A percentile compares a stretch with the other conserved stretches of the same genome.
Evolutionary conservation across 2,113 vertebrate genomes (phyloP).

Genomic region (Plecturocebus donacophilus): DNA sequence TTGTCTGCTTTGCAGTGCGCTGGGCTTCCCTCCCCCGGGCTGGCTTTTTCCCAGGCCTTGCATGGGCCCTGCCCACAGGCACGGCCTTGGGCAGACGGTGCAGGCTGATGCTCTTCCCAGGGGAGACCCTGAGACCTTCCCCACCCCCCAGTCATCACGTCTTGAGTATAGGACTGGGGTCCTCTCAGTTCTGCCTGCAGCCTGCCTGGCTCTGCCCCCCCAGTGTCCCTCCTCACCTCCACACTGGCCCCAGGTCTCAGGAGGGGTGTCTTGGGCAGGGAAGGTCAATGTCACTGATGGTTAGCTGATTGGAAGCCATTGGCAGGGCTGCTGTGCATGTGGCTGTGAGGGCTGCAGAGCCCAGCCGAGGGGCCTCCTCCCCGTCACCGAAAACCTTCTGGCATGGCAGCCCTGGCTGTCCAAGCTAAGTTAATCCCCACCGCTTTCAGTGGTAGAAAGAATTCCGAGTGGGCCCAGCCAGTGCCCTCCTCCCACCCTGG

Average conservation of each 20-base stretch:
- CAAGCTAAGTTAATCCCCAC: neutral
- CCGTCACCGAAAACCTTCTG: neutral
- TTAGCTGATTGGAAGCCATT: neutral
- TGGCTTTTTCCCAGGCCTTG: neutral
- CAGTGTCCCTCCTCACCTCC: neutral
- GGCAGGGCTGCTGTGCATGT: neutral
- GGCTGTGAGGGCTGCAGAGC: neutral
- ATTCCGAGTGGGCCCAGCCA: neutral
- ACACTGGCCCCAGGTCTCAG: neutral
- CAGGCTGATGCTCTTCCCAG: neutral
- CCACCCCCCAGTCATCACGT: constrained; percentile 36
- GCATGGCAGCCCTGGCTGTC: neutral
- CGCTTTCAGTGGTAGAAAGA: neutral
- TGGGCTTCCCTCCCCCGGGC: neutral
- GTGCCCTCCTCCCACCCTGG: neutral
- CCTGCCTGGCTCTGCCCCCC: neutral
- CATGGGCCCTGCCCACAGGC: neutral
- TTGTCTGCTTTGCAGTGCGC: neutral
- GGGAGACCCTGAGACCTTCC: neutral
- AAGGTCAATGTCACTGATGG: neutral
- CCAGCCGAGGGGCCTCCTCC: neutral
- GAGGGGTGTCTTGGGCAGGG: neutral
- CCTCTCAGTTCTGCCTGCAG: neutral
- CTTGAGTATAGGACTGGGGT: neutral
- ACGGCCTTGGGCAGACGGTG: neutral